A percentile compares a stretch with the other conserved stretches of the same genome.
These are phyloP conservation scores for Capitulum mitella DNA, from an alignment of 2,888 invertebrate genomes.

Conservation along the genomic window DNA sequence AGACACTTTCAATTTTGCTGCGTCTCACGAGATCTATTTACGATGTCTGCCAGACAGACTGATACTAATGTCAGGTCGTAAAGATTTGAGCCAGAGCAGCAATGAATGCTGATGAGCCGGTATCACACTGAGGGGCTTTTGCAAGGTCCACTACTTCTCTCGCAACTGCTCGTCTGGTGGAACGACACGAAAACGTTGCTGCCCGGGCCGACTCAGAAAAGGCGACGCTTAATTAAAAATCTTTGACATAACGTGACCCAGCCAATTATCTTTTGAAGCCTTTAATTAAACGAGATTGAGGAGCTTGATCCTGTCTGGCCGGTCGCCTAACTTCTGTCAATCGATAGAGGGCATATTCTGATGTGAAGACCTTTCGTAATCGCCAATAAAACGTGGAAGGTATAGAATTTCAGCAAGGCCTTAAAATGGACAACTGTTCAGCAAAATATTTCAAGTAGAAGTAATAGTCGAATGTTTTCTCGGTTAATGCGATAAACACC, in stretches of 20 bases:
- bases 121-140: background rate
- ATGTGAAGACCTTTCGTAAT: background rate
- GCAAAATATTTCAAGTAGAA: no score
- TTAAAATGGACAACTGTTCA: no score
- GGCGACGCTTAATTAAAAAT: slow-evolving; percentile 12
- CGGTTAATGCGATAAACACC: no score
- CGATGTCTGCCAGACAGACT: background rate
- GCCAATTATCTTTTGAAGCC: slow-evolving; percentile 20
- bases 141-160: background rate
- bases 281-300: slow-evolving; percentile 22
- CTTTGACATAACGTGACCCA: slow-evolving; percentile 3
- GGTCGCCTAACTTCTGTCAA: background rate
- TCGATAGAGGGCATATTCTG: background rate
- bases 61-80: slow-evolving; percentile 2
- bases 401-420: no score
- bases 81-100: background rate
- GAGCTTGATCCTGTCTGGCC: background rate
- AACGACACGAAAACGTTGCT: background rate
- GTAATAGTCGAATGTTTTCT: no score
- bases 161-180: background rate
- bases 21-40: background rate
- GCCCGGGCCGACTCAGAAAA: background rate
- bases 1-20: slow-evolving; percentile 9
- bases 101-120: slow-evolving; percentile 22
- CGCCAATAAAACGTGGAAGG: no score